Conservation (phyloP, 2,888 invertebrate species). For the Sesia apiformis region DNA sequence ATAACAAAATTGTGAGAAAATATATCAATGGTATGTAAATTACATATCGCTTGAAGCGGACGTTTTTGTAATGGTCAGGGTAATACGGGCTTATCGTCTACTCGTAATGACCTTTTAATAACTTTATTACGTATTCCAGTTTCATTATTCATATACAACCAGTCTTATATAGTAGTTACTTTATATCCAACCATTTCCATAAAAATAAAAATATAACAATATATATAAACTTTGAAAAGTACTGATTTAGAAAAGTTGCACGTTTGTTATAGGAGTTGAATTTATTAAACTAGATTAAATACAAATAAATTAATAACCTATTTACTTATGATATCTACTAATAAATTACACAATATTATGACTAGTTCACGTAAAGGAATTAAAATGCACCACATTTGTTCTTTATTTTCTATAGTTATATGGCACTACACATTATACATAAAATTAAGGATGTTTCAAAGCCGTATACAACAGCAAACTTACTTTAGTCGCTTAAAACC, state of each 20-base stretch:
- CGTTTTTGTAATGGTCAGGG: too few relatives aligned
- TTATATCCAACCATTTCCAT: background rate
- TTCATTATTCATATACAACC: slow-evolving; percentile 31
- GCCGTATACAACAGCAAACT: slow-evolving; percentile 7
- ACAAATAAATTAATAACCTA: slow-evolving; percentile 26
- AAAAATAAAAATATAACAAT: background rate
- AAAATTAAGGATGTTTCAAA: slow-evolving; percentile 8
- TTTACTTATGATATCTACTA: slow-evolving; percentile 7
- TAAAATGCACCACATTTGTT: slow-evolving; percentile 51
- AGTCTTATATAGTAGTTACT: slow-evolving; percentile 23
- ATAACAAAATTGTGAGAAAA: slow-evolving; percentile 2
- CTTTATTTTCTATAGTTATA: slow-evolving; percentile 15
- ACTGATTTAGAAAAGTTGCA: too few relatives aligned
- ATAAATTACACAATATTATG: slow-evolving; percentile 16
- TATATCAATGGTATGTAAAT: too few relatives aligned
- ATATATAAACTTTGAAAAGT: background rate
- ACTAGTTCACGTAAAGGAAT: slow-evolving; percentile 58
- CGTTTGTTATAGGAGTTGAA: background rate
- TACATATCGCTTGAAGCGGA: too few relatives aligned
- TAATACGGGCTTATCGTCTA: too few relatives aligned
- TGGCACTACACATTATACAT: slow-evolving; percentile 36
- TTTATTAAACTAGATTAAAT: background rate
- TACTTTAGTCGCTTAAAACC: slow-evolving; percentile 19
- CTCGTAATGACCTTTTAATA: slow-evolving; percentile 9
- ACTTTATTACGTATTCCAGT: slow-evolving; percentile 38